Percentiles rank a stretch among this genome's conserved stretches.
These are phyloP conservation scores for Argyrosomus japonicus DNA, from an alignment of 2,113 vertebrate genomes.

Conservation along the genomic window DNA sequence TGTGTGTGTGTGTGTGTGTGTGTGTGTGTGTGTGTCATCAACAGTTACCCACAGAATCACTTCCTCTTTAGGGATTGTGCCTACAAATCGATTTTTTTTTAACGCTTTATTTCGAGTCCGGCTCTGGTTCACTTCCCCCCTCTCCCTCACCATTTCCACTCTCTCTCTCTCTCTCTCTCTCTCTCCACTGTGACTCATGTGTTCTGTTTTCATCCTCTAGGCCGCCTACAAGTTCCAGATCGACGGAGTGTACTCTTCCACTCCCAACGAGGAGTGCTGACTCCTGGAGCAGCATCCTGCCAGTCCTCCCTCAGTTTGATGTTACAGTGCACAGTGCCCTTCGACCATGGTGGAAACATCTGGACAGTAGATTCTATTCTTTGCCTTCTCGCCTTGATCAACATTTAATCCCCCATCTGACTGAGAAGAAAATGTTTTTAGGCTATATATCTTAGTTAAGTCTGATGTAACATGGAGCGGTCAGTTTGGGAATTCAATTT, in stretches of 20 bases:
- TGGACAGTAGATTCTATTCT: neutral
- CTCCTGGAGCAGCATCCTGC: too few relatives aligned
- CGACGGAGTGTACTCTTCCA: slow-evolving; percentile 17
- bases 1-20: slow-evolving; percentile 3
- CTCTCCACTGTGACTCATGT: neutral
- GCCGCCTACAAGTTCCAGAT: slow-evolving; percentile 57
- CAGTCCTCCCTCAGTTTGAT: neutral
- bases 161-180: neutral
- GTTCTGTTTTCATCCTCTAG: neutral
- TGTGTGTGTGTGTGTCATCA: neutral
- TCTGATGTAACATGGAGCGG: too few relatives aligned
- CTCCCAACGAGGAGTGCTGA: slow-evolving; percentile 73
- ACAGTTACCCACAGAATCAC: neutral
- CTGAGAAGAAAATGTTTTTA: neutral
- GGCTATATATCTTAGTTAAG: neutral
- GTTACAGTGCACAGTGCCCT: neutral
- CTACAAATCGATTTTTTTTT: too few relatives aligned
- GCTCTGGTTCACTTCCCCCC: neutral
- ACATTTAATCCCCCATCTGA: neutral
- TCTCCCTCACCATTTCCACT: neutral
- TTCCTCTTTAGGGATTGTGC: too few relatives aligned
- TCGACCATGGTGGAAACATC: neutral
- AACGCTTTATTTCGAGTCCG: neutral
- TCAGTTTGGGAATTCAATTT: neutral
- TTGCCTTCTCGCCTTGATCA: slow-evolving; percentile 3